Conservation (phyloP, 2,888 invertebrate genomes). For the Antheraea assamensis region DNA sequence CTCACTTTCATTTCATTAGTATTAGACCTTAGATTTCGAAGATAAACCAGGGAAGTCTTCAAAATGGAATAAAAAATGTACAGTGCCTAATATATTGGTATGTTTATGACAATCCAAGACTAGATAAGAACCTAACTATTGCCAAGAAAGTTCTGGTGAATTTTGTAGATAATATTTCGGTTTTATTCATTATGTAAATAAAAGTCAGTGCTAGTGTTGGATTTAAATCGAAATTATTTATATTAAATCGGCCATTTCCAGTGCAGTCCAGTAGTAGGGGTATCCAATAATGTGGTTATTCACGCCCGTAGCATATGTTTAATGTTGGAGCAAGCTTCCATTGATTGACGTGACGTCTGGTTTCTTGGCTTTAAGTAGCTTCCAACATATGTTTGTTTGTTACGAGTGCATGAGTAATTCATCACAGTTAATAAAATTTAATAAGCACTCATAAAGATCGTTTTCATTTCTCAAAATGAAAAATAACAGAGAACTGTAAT, state of each 20-base stretch:
- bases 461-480: neutral
- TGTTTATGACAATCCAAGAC: no score
- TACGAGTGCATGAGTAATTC: slow-evolving; percentile 40
- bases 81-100: no score
- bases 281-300: slow-evolving; percentile 61
- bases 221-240: neutral
- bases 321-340: slow-evolving; percentile 69
- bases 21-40: no score
- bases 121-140: no score
- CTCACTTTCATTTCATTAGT: no score
- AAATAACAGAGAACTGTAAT: neutral
- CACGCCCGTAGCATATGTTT: slow-evolving; percentile 72
- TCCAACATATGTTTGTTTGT: slow-evolving; percentile 42
- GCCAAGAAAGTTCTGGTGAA: no score
- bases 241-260: neutral
- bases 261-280: slow-evolving; percentile 42
- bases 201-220: no score
- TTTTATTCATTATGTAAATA: no score
- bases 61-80: no score
- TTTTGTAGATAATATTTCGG: no score
- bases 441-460: slow-evolving; percentile 39
- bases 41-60: no score
- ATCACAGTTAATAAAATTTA: slow-evolving; percentile 51
- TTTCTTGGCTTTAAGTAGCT: slow-evolving; percentile 32
- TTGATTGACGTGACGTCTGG: slow-evolving; percentile 76